Base-by-base conservation (phyloP, 2,113 vertebrate species). In the Mesocricetus auratus region DNA sequence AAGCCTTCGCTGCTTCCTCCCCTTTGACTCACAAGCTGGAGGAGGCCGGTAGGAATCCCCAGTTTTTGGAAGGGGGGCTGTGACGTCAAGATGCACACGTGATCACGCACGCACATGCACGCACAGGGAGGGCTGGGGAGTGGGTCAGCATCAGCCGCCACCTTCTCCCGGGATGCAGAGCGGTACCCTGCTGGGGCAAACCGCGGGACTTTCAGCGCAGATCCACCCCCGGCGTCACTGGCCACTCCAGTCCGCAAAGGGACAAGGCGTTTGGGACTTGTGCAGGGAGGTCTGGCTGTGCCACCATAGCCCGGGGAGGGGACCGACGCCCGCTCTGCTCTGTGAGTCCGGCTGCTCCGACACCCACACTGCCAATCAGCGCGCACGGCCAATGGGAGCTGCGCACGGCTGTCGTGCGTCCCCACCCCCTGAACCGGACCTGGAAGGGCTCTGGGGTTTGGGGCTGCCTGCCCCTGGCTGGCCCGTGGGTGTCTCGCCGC, bases 271-370 rank as follows among this genome's bases (percentile, higher is more conserved):
- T 1, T 4, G 22, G 24, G 60, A 77, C 39, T 66, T 3, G 58
- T 13, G 81, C 39, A 45, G 3, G 16, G 85, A 81, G 24, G 13
- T 7, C 13, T 31, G 33, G 58, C 3, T 31, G 31, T 12, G 66
- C 31, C 29, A 1, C 29, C 7, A 62, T 62, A 19, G 36, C 56
- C 77, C 16, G 6, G 2, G 21, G 26, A 47, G 29, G 33, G 1
- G 2, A 68, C 39, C 7, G 0, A 1, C 1, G 0, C 4, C n/a
- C 13, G 0, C 31, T 6, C 19, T 1, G 47, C 9, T 1, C 22
- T 1, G 6, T 5, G 39, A 45, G 4, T 5, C 39, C 4, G 50
- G 50, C 50, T 50, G 7, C n/a, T 39, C 3, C 2, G 1, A 3
- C 24, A 0, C 8, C 17, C 0, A 17, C 0, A 75, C 62, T 24